A percentile compares a stretch with the other conserved stretches of the same genome.
Conservation (phyloP, 37 sponge, comb jelly and placozoan species). For the Axinella damicornis region DNA sequence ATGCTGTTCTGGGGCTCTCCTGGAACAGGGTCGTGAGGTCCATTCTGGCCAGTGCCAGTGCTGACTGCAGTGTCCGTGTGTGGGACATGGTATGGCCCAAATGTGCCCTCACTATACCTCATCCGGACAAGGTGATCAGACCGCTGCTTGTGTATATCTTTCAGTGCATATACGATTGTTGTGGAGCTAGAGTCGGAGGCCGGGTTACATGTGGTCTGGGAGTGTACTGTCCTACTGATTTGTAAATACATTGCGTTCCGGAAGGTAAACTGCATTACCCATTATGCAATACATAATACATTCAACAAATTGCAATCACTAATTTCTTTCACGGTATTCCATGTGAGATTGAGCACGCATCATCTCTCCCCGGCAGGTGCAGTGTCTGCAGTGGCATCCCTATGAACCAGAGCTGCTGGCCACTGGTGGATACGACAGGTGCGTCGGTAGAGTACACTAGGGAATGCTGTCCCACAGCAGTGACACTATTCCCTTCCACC, state of each 20-base stretch:
- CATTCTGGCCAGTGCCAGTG: slow-evolving; percentile 92
- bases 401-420: slow-evolving; percentile 70
- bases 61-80: slow-evolving; percentile 85
- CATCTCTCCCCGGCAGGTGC: slow-evolving; percentile 58
- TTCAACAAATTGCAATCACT: too few species aligned
- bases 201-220: too few species aligned
- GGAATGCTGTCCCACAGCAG: too few species aligned
- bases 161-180: too few species aligned
- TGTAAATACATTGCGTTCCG: too few species aligned
- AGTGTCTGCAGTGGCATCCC: slow-evolving; percentile 87
- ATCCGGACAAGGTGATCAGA: slow-evolving; percentile 87
- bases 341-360: too few species aligned
- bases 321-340: too few species aligned
- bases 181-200: too few species aligned
- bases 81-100: slow-evolving; percentile 86
- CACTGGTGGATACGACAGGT: slow-evolving; percentile 83
- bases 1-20: slow-evolving; percentile 89
- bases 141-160: too few species aligned
- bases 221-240: too few species aligned
- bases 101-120: slow-evolving; percentile 59
- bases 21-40: slow-evolving; percentile 88
- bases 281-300: too few species aligned
- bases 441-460: background rate
- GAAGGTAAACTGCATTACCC: too few species aligned
- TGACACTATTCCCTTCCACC: background rate